Percentiles rank a stretch among this genome's conserved stretches.
Evolutionary conservation across 2,797 vertebrate species (phyloP).

Genomic region (Manis pentadactyla): DNA sequence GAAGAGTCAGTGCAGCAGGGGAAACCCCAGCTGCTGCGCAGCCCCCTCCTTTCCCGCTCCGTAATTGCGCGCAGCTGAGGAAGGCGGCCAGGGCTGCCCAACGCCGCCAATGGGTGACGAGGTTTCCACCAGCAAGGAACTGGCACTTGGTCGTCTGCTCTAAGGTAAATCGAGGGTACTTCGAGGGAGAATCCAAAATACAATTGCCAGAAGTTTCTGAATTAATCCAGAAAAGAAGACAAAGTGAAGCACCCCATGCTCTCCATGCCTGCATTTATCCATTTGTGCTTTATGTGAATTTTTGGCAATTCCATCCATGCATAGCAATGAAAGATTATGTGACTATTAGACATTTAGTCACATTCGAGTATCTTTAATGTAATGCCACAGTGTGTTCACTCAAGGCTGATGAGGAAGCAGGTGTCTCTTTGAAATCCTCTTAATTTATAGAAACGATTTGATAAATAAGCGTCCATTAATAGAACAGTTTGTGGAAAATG

Average conservation of each 20-base stretch:
- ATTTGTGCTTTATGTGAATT: constrained; percentile 32
- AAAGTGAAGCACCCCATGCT: not conserved
- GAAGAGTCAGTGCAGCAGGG: fast-evolving
- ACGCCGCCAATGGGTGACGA: not conserved
- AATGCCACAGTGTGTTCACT: not conserved
- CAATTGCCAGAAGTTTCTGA: not conserved
- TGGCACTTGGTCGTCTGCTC: not conserved
- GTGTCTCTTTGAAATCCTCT: constrained; percentile 39
- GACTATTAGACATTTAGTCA: not conserved
- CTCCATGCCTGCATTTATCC: not conserved
- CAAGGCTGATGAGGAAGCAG: not conserved
- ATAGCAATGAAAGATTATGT: not conserved
- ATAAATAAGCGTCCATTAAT: constrained; percentile 72
- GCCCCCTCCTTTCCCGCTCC: not conserved
- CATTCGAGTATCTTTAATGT: not conserved
- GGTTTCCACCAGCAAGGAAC: not conserved
- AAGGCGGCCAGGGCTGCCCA: not conserved
- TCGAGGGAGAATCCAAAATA: not conserved
- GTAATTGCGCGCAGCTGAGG: not conserved
- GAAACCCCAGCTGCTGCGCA: fast-evolving
- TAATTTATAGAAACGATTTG: constrained; percentile 28
- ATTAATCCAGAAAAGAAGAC: not conserved
- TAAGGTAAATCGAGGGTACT: not conserved
- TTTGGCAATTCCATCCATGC: not conserved
- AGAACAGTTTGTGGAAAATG: constrained; percentile 76